These are phyloP conservation scores for Eulacestoma nigropectus DNA, from an alignment of 2,113 vertebrate genomes.

Conservation along the genomic window DNA sequence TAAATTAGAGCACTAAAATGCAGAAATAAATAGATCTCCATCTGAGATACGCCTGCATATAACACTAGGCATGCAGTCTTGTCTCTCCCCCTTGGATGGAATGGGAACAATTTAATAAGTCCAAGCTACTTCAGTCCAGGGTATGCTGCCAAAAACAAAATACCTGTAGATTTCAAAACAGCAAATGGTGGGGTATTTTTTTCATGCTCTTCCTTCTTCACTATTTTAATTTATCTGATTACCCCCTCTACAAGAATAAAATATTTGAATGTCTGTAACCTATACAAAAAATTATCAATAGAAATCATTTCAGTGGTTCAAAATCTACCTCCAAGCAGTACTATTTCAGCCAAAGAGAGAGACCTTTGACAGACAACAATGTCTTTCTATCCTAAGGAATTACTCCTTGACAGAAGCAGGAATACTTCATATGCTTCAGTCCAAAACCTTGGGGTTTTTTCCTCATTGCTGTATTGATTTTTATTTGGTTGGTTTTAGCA, in stretches of 20 bases:
- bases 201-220: not conserved
- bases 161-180: not conserved
- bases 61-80: not conserved
- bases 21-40: not conserved
- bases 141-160: not conserved
- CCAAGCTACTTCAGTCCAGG: not conserved
- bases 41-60: not conserved
- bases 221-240: not conserved
- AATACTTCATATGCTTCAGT: not conserved
- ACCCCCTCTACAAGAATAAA: not conserved
- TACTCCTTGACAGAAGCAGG: not conserved
- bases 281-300: not conserved
- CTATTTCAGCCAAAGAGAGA: not conserved
- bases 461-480: not conserved
- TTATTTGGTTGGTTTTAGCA: not conserved
- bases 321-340: not conserved
- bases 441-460: accelerated
- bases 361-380: not conserved
- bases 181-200: not conserved
- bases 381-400: not conserved
- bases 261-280: not conserved
- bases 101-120: not conserved
- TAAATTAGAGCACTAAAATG: not conserved
- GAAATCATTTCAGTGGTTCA: not conserved
- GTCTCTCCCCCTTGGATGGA: not conserved